These are phyloP conservation scores for Drosophila testacea DNA, from an alignment of 2,888 invertebrate species.

Conservation along the genomic window DNA sequence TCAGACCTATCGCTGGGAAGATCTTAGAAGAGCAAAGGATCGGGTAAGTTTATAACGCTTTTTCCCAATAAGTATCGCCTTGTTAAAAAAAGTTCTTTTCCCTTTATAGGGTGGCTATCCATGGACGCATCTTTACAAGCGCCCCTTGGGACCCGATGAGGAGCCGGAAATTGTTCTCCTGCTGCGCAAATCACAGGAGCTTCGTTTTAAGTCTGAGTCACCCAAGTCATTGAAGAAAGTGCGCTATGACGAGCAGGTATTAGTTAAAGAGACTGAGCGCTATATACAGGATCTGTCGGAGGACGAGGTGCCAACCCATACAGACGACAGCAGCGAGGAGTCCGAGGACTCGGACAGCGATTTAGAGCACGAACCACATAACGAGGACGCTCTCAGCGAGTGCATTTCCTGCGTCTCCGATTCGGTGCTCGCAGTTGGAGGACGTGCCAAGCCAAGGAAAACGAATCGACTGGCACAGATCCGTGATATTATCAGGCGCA, in stretches of 20 bases:
- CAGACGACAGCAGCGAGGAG: slow-evolving; percentile 65
- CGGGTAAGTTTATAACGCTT: slow-evolving; percentile 80
- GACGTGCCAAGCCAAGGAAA: slow-evolving; percentile 79
- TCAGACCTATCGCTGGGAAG: slow-evolving; percentile 93
- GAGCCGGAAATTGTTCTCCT: slow-evolving; percentile 84
- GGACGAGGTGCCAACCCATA: slow-evolving; percentile 74
- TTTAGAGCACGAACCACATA: slow-evolving; percentile 60
- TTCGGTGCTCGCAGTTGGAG: slow-evolving; percentile 82
- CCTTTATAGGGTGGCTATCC: slow-evolving; percentile 89
- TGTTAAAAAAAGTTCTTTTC: not conserved
- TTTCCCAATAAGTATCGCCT: not conserved
- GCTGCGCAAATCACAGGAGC: slow-evolving; percentile 83
- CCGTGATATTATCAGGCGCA: slow-evolving; percentile 87
- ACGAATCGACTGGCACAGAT: slow-evolving; percentile 80
- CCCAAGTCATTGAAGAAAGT: slow-evolving; percentile 85
- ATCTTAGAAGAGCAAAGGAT: slow-evolving; percentile 89
- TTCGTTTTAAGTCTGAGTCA: slow-evolving; percentile 83
- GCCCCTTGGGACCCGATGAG: slow-evolving; percentile 86
- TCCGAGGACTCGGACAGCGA: slow-evolving; percentile 56
- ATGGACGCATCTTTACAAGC: slow-evolving; percentile 92
- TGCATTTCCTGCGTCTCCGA: slow-evolving; percentile 84
- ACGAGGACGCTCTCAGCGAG: slow-evolving; percentile 82
- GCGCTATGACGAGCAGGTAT: slow-evolving; percentile 85
- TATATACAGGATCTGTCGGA: slow-evolving; percentile 84
- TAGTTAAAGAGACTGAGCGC: slow-evolving; percentile 84